A percentile compares a stretch with the other conserved stretches of the same genome.
Evolutionary conservation across 2,113 vertebrate genomes (phyloP).

Genomic region (Deroptyus accipitrinus): DNA sequence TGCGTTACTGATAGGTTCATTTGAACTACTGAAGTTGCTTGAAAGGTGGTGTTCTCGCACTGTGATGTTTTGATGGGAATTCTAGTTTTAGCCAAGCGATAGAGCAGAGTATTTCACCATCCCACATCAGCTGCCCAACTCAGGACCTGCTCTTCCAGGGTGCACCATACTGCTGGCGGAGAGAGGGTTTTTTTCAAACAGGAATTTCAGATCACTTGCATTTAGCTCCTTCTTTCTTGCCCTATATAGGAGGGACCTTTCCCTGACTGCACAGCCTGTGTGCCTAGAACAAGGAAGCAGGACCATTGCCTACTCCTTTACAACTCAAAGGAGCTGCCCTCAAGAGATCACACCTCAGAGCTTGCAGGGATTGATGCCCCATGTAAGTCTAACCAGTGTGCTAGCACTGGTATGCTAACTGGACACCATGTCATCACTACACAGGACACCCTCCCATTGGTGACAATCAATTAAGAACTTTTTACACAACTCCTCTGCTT

Average conservation of each 20-base stretch:
- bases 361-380: not conserved
- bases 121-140: not conserved
- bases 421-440: not conserved
- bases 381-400: not conserved
- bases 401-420: not conserved
- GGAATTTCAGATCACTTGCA: not conserved
- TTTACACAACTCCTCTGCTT: not conserved
- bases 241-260: not conserved
- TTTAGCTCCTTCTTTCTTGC: not conserved
- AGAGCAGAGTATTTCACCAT: not conserved
- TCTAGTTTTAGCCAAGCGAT: not conserved
- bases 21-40: not conserved
- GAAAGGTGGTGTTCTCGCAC: not conserved
- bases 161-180: not conserved
- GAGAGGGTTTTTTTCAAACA: not conserved
- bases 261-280: not conserved
- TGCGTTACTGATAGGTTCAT: not conserved
- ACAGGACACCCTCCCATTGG: not conserved
- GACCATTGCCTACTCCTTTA: not conserved
- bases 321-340: not conserved
- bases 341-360: not conserved
- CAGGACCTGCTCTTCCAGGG: not conserved
- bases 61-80: not conserved
- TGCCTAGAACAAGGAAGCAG: not conserved
- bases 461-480: not conserved